These are phyloP conservation scores for Dicrurus megarhynchus DNA, from an alignment of 2,113 vertebrate genomes.

Conservation along the genomic window DNA sequence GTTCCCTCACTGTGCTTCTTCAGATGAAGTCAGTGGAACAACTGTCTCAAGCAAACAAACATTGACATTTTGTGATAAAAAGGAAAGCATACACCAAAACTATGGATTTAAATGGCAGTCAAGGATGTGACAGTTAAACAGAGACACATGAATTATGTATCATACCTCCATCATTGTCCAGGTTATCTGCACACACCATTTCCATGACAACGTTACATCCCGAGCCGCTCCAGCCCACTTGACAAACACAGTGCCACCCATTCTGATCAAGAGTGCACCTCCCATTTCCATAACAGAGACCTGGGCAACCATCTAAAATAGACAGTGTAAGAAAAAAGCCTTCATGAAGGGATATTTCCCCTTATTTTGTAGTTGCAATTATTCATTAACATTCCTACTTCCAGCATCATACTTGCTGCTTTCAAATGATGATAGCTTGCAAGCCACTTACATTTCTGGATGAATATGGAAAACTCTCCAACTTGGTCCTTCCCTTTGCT, in stretches of 20 bases:
- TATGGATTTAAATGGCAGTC: not conserved
- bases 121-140: not conserved
- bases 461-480: not conserved
- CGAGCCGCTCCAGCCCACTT: slow-evolving; percentile 94
- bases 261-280: slow-evolving; percentile 97
- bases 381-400: not conserved
- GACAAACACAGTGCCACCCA: slow-evolving; percentile 97
- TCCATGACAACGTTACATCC: slow-evolving; percentile 98
- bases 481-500: not conserved
- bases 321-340: not conserved
- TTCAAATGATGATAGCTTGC: not conserved
- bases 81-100: not conserved
- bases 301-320: slow-evolving; percentile 90
- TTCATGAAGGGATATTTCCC: not conserved
- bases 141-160: slow-evolving; percentile 1
- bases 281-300: slow-evolving; percentile 94
- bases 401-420: not conserved
- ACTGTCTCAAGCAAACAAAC: not conserved
- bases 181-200: slow-evolving; percentile 93
- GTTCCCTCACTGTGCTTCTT: not conserved
- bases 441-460: not conserved
- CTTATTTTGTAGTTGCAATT: not conserved
- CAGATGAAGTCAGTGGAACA: not conserved
- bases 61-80: slow-evolving; percentile 13
- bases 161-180: slow-evolving; percentile 96